A percentile compares a stretch with the other conserved stretches of the same genome.
phyloP scores from a whole-genome alignment of 2,888 invertebrate genomes.

The Ennomos erosarius region DNA sequence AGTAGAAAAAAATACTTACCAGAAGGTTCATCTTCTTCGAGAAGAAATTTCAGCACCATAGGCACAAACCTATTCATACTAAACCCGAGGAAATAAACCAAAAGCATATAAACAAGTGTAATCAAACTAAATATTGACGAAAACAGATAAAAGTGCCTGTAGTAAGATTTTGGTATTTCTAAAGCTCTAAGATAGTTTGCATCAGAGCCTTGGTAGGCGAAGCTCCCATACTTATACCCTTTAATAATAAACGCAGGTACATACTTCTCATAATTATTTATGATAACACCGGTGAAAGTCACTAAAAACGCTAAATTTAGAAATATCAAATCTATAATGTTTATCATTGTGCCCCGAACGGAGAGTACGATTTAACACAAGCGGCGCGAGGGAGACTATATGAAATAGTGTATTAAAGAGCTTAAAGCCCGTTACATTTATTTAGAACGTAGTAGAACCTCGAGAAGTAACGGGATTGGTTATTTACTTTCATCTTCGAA shows the following conservation, averaged over 20 bases:
- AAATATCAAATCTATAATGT: constrained; percentile 76
- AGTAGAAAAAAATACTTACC: constrained; percentile 68
- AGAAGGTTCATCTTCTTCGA: constrained; percentile 72
- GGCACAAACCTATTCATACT: constrained; percentile 78
- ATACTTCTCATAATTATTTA: constrained; percentile 87
- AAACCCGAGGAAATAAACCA: constrained; percentile 78
- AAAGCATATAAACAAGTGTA: constrained; percentile 75
- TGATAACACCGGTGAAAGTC: constrained; percentile 85
- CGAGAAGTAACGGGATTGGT: constrained; percentile 45
- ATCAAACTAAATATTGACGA: constrained; percentile 85
- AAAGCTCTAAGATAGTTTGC: constrained; percentile 74
- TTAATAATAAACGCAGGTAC: constrained; percentile 88
- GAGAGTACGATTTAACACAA: neutral
- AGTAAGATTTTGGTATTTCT: constrained; percentile 92
- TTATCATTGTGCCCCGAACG: constrained; percentile 48
- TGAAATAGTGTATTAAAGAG: neutral
- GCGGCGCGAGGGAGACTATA: constrained; percentile 21
- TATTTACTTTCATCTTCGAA: constrained; percentile 36
- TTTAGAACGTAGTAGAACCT: constrained; percentile 37
- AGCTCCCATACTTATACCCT: constrained; percentile 90
- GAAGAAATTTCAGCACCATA: constrained; percentile 74
- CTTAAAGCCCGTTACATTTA: constrained; percentile 3
- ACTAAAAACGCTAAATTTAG: constrained; percentile 71
- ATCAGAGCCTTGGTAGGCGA: constrained; percentile 83
- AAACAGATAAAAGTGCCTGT: constrained; percentile 92